Conservation (phyloP, 53 echinoderm and acorn worm genomes). For the Hippasteria phrygiana region DNA sequence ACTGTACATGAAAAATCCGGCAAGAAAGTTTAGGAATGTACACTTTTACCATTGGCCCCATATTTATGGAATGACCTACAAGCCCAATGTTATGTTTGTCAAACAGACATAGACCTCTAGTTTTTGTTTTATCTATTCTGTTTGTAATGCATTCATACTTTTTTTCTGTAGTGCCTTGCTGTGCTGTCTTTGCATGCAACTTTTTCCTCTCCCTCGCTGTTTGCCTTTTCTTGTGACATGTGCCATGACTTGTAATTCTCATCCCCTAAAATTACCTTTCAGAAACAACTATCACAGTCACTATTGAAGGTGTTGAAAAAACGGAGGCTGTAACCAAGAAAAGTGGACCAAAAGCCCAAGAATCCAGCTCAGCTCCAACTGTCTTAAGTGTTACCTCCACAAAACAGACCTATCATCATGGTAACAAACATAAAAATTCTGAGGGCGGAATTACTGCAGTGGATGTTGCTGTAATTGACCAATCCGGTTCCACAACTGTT, state of each 20-base stretch:
- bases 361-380: not conserved
- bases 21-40: too few species aligned
- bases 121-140: too few species aligned
- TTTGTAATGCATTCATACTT: too few species aligned
- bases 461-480: slow-evolving; percentile 55
- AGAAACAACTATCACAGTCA: slow-evolving; percentile 78
- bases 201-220: not conserved
- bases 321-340: not conserved
- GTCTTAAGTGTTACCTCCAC: not conserved
- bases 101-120: not conserved
- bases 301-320: slow-evolving; percentile 79
- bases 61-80: too few species aligned
- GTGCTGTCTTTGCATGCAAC: not conserved
- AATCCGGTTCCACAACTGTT: slow-evolving; percentile 37
- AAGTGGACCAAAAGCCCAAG: not conserved
- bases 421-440: slow-evolving; percentile 5
- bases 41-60: too few species aligned
- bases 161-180: too few species aligned
- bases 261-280: not conserved
- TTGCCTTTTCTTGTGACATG: not conserved
- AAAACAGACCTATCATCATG: not conserved
- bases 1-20: too few species aligned
- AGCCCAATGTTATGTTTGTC: too few species aligned
- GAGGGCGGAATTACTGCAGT: not conserved
- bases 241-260: not conserved